Evolutionary conservation across 2,113 vertebrate genomes (phyloP), one percentile per base, ranked within the genome.

Genomic region (Thalassarche chlororhynchos): DNA sequence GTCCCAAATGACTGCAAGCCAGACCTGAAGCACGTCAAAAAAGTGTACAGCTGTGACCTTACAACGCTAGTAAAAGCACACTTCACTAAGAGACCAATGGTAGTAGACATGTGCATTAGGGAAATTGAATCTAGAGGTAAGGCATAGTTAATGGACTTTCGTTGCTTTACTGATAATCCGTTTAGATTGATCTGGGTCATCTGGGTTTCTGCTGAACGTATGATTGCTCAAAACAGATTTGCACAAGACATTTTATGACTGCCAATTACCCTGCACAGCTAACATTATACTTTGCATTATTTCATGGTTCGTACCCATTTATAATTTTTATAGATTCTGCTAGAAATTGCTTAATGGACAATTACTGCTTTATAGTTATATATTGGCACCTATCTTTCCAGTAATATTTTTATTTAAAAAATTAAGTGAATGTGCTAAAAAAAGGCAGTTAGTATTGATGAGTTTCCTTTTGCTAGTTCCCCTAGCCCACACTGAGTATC

Each of bases 41-140:
- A 98, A 84, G 98, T 99, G 70, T 99, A 99, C 98, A 99, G 99
- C 98, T 99, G 99, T 88, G 99, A 99, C 98, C 99, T 99, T 44
- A 99, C 99, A 14, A 99, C 99, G 0, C 99, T 99, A 62, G 99
- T 99, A 87, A 99, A 99, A 98, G 99, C 99, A 57, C 99, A 99
- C 97, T 99, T 99, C 97, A 98, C 99, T 11, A 99, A 99, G 95
- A 98, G 99, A 89, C 99, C 99, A 23, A 99, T 99, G 99, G 99
- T 99, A 82, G 99, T 99, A 32, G 99, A 99, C 97, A 99, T 99
- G 99, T 99, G 99, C 98, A 99, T 99, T 97, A 98, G 99, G 96
- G 99, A 99, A 92, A 99, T 99, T 40, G 99, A 99, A 90, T 98
- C 99, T 14, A 98, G 99, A 99, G 99, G 99, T 99, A 97, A 99